Percentiles rank a stretch among this genome's conserved stretches.
These are phyloP conservation scores for Sakesphorus luctuosus DNA, from an alignment of 2,113 vertebrate genomes.

Conservation along the genomic window DNA sequence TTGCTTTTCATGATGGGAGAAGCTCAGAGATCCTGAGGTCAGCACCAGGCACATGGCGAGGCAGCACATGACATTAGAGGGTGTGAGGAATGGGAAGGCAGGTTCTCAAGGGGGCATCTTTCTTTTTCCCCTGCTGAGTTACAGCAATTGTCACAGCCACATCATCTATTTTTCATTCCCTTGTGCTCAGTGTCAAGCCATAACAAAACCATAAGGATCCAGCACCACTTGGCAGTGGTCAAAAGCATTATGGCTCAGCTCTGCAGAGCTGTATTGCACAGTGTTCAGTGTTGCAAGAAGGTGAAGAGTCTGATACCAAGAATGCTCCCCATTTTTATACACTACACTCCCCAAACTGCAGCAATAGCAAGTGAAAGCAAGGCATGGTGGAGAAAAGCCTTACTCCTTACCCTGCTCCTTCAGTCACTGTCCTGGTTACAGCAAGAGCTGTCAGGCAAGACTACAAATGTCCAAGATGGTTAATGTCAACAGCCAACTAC, in stretches of 20 bases:
- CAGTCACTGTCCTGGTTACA: background rate
- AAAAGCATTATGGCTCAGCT: background rate
- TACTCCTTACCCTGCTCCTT: background rate
- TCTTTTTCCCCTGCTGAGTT: background rate
- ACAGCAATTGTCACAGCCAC: background rate
- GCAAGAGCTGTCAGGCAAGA: background rate
- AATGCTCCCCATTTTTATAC: background rate
- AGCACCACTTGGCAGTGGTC: background rate
- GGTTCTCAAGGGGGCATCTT: background rate
- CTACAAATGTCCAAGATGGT: background rate
- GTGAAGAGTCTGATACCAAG: background rate
- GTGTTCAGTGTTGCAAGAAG: background rate
- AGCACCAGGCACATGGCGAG: background rate
- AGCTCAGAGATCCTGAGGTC: background rate
- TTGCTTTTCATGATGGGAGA: background rate
- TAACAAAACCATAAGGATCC: background rate
- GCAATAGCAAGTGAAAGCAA: accelerated
- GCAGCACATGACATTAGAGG: background rate
- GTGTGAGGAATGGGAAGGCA: background rate
- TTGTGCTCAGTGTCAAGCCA: background rate
- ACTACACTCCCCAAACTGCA: background rate
- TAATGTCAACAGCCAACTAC: background rate
- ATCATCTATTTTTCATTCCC: background rate
- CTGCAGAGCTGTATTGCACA: background rate
- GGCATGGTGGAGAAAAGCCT: background rate